Evolutionary conservation across 2,888 invertebrate genomes (phyloP).

Genomic region (Caenorhabditis sinica): DNA sequence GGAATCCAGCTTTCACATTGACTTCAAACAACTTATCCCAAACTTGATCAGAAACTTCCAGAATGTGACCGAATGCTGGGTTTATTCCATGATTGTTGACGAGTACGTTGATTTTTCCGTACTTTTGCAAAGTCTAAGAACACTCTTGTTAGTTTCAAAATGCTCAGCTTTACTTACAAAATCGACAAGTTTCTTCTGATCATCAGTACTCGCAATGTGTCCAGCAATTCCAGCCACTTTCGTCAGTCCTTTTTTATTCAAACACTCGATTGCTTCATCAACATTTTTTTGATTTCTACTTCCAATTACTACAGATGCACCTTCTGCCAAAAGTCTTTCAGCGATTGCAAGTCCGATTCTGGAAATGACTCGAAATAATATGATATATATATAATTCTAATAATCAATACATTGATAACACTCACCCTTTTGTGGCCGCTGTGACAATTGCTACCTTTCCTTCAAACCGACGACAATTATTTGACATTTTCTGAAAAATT

Average conservation of each 20-base stretch:
- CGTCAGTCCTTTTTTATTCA: slow-evolving; percentile 87
- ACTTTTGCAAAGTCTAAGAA: slow-evolving; percentile 76
- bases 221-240: slow-evolving; percentile 90
- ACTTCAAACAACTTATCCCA: slow-evolving; percentile 97
- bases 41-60: slow-evolving; percentile 88
- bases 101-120: slow-evolving; percentile 88
- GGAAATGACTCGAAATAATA: slow-evolving; percentile 9
- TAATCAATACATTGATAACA: slow-evolving; percentile 18
- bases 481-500: slow-evolving; percentile 45
- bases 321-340: slow-evolving; percentile 91
- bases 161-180: slow-evolving; percentile 64
- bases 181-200: slow-evolving; percentile 89
- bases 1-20: slow-evolving; percentile 93
- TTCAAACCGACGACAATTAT: slow-evolving; percentile 76
- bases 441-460: slow-evolving; percentile 82
- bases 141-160: not conserved
- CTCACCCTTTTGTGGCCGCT: slow-evolving; percentile 80
- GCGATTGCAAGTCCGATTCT: slow-evolving; percentile 94
- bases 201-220: slow-evolving; percentile 92
- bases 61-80: slow-evolving; percentile 90
- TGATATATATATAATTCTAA: not conserved
- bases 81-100: slow-evolving; percentile 96
- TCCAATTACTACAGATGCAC: slow-evolving; percentile 93
- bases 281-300: slow-evolving; percentile 94
- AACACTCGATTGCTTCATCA: slow-evolving; percentile 85